phyloP scores from a whole-genome alignment of 2,113 vertebrate species.

The Alouatta palliata region DNA sequence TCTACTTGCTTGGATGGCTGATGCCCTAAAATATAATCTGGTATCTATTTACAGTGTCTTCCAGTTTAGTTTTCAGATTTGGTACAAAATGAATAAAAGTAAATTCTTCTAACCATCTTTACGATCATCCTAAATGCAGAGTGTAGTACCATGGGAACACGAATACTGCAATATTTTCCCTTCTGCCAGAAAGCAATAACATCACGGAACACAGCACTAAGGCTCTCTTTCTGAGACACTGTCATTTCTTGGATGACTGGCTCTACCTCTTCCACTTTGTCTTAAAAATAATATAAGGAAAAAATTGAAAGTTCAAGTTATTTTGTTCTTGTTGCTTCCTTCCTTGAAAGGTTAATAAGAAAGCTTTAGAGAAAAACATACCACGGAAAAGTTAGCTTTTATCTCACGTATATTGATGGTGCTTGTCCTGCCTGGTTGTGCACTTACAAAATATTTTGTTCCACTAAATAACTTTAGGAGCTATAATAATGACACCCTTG shows the following conservation, averaged over 20 bases:
- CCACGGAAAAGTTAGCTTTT: neutral
- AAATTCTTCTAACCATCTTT: neutral
- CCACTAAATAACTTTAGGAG: neutral
- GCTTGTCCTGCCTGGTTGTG: neutral
- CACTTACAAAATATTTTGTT: neutral
- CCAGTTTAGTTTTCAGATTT: neutral
- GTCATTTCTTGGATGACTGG: neutral
- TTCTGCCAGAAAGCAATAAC: neutral
- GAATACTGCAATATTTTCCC: neutral
- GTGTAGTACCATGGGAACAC: neutral
- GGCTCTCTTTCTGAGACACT: neutral
- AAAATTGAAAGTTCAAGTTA: neutral
- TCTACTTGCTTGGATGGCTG: neutral
- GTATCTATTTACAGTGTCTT: neutral
- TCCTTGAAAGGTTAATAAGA: neutral
- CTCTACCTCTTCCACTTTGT: neutral
- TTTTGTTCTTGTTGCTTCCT: neutral
- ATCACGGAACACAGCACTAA: neutral
- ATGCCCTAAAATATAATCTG: neutral
- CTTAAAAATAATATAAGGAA: slow-evolving; percentile 19
- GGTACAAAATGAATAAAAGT: neutral
- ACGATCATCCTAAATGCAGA: neutral
- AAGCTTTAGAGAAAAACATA: neutral
- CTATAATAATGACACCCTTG: neutral
- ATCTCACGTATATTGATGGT: neutral